phyloP scores from a whole-genome alignment of 2,797 vertebrate genomes.

The Gila robusta region DNA sequence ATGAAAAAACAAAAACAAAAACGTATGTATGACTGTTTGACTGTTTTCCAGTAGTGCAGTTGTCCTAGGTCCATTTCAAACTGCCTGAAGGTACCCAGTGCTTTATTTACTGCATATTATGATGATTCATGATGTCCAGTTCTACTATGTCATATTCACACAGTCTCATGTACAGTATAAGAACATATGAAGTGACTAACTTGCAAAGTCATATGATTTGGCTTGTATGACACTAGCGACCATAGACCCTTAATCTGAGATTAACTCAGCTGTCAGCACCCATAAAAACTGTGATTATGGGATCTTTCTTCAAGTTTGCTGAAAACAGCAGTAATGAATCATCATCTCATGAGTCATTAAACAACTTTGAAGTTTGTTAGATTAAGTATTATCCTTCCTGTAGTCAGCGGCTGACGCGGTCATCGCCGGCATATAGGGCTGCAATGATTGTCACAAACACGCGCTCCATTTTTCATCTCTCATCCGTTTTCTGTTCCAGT shows the following conservation, averaged over 20 bases:
- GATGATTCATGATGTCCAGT: slow-evolving; percentile 21
- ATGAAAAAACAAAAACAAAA: too few species aligned
- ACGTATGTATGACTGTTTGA: background rate
- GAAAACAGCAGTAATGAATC: background rate
- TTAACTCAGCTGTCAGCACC: background rate
- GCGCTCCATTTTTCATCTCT: background rate
- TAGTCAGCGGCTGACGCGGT: background rate
- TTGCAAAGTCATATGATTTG: background rate
- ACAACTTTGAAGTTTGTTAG: slow-evolving; percentile 13
- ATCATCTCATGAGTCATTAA: slow-evolving; percentile 16
- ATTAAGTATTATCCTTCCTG: slow-evolving; percentile 2
- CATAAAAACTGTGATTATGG: background rate
- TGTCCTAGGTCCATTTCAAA: slow-evolving; percentile 11
- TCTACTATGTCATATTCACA: background rate
- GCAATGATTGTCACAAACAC: background rate
- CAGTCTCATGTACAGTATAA: background rate
- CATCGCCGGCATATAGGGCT: background rate
- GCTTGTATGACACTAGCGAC: background rate
- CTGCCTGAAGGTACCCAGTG: background rate
- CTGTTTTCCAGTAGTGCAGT: background rate
- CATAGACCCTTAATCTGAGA: slow-evolving; percentile 11
- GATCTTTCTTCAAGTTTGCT: background rate
- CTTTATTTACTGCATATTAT: background rate
- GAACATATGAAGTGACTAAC: background rate
- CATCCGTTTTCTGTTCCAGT: background rate